A percentile compares a stretch with the other conserved stretches of the same genome.
Evolutionary conservation across 2,797 vertebrate species (phyloP).

Genomic region (Argya squamiceps): DNA sequence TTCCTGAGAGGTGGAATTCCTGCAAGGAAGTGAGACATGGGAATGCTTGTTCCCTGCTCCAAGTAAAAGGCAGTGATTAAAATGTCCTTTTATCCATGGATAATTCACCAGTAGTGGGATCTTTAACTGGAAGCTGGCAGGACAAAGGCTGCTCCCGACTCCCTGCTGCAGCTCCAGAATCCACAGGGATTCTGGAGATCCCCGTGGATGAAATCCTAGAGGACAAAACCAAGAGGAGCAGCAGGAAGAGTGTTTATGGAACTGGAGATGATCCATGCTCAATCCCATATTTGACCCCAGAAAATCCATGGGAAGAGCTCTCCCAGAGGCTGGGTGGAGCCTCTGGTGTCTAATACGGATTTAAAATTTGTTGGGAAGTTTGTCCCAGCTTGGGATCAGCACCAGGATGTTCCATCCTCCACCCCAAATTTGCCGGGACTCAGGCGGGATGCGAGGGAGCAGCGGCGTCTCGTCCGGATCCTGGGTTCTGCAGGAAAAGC

Average conservation of each 20-base stretch:
- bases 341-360: background rate
- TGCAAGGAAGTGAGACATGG: rapidly evolving
- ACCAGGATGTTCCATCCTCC: rapidly evolving
- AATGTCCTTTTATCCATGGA: background rate
- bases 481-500: rapidly evolving
- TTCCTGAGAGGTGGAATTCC: rapidly evolving
- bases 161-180: background rate
- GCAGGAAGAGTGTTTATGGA: no score
- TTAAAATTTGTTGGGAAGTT: no score
- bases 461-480: rapidly evolving
- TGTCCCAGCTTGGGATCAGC: no score
- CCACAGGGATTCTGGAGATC: background rate
- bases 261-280: rapidly evolving
- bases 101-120: slow-evolving; percentile 27
- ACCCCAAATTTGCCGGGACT: rapidly evolving
- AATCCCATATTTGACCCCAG: rapidly evolving
- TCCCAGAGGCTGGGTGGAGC: background rate
- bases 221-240: background rate
- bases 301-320: background rate
- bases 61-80: background rate
- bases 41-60: background rate
- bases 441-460: rapidly evolving
- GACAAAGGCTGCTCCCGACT: background rate
- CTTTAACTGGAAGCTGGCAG: background rate
- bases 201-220: rapidly evolving